phyloP scores from a whole-genome alignment of 2,797 vertebrate genomes.

The Lacerta viridis region DNA sequence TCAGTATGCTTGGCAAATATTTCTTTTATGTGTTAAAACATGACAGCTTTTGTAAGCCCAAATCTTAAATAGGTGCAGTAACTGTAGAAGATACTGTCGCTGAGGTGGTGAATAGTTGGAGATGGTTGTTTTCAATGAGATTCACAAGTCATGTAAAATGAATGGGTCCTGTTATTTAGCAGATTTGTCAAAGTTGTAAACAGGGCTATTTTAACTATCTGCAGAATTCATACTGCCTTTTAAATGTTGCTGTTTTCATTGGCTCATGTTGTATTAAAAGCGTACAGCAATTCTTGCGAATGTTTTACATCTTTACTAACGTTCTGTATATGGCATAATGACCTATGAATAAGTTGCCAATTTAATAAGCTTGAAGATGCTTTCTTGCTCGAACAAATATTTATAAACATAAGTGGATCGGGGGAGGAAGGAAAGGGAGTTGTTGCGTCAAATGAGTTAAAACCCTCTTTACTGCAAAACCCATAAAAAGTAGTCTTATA shows the following conservation, averaged over 20 bases:
- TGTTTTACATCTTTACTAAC: slow-evolving; percentile 35
- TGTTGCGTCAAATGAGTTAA: slow-evolving; percentile 67
- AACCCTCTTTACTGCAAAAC: slow-evolving; percentile 60
- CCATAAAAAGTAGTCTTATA: slow-evolving; percentile 63
- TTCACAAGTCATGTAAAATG: slow-evolving; percentile 13
- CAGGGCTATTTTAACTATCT: slow-evolving; percentile 16
- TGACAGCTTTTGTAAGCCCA: neutral
- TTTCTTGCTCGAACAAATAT: slow-evolving; percentile 47
- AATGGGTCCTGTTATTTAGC: slow-evolving; percentile 1
- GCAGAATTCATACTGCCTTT: slow-evolving; percentile 28
- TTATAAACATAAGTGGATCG: slow-evolving; percentile 64
- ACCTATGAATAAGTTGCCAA: slow-evolving; percentile 39
- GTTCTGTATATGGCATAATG: slow-evolving; percentile 23
- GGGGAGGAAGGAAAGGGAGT: slow-evolving; percentile 38
- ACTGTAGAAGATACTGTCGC: neutral
- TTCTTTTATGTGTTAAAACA: slow-evolving; percentile 11
- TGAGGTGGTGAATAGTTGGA: neutral
- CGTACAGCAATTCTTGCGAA: slow-evolving; percentile 5
- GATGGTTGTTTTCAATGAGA: slow-evolving; percentile 8
- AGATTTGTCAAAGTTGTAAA: slow-evolving; percentile 18
- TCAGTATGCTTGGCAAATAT: neutral
- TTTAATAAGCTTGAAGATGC: slow-evolving; percentile 42
- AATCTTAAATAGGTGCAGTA: slow-evolving; percentile 9
- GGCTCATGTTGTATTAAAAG: neutral
- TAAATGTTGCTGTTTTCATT: slow-evolving; percentile 24